These are phyloP conservation scores for Drosophila murphyi DNA, from an alignment of 1,140 invertebrate genomes.

Conservation along the genomic window DNA sequence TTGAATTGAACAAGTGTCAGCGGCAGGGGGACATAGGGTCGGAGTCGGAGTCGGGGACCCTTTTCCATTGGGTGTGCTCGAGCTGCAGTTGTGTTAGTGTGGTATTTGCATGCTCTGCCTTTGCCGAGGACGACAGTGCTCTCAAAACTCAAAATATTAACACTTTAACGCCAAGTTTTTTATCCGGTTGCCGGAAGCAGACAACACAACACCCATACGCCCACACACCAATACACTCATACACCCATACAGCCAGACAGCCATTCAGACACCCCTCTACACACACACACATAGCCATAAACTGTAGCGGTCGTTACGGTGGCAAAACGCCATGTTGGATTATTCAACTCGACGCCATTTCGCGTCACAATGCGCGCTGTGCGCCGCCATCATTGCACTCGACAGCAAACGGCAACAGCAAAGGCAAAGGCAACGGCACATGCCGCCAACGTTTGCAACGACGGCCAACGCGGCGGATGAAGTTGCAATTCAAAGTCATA, in stretches of 20 bases:
- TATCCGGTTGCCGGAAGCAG: slow-evolving; percentile 81
- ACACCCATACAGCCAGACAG: slow-evolving; percentile 31
- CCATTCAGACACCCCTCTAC: slow-evolving; percentile 26
- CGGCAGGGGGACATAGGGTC: slow-evolving; percentile 72
- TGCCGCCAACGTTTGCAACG: slow-evolving; percentile 13
- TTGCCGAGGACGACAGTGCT: slow-evolving; percentile 49
- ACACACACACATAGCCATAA: slow-evolving; percentile 16
- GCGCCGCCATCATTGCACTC: slow-evolving; percentile 78
- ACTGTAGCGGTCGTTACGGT: slow-evolving; percentile 58
- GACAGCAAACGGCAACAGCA: slow-evolving; percentile 69
- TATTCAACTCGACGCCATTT: slow-evolving; percentile 82
- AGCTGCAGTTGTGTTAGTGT: slow-evolving; percentile 25
- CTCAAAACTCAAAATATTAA: slow-evolving; percentile 82
- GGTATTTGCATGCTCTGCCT: slow-evolving; percentile 66
- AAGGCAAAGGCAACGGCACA: slow-evolving; percentile 12
- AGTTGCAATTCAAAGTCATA: slow-evolving; percentile 83
- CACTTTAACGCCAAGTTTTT: slow-evolving; percentile 82
- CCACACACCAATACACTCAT: slow-evolving; percentile 37
- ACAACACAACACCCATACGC: slow-evolving; percentile 53
- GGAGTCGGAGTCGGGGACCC: slow-evolving; percentile 28
- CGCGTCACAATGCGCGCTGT: slow-evolving; percentile 80
- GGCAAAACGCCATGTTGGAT: slow-evolving; percentile 81
- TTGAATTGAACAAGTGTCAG: slow-evolving; percentile 82
- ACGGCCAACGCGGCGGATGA: slow-evolving; percentile 64
- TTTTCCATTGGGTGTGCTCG: slow-evolving; percentile 15